Evolutionary conservation across 1,140 invertebrate genomes (phyloP), one percentile per base, ranked within the genome.

Genomic region (Platyura marginata): DNA sequence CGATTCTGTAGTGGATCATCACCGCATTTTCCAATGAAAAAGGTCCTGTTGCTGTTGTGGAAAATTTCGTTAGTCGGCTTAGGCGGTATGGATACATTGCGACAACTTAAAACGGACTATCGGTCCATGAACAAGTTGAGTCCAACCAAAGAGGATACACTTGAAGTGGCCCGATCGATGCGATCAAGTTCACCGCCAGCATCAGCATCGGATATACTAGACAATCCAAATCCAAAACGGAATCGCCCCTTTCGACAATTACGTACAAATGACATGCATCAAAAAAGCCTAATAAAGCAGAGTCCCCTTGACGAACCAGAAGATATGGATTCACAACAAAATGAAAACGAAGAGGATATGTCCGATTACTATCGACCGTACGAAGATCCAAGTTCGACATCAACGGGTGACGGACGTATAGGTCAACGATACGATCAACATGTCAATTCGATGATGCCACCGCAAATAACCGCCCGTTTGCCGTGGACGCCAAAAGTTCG

Each of bases 401-500:
- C 21, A 36, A 10, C 29, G 3, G 22, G 21, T 18, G 21, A 33
- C 39, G 55, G 35, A 29, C 60, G 56, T 46, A 6, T 13, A 29
- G 25, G 25, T 29, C 25, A 29, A 29, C n/a, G n/a, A n/a, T 60
- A 65, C 20, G 62, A 60, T 43, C 8, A 3, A 29, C 8, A 29
- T 13, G 10, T 29, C 10, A 29, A 5, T 9, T 32, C 10, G 3
- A 9, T 9, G 19, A 29, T 29, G 8, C 15, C 40, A 3, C 9
- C 16, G 9, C 29, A 9, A 8, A 16, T 21, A 13, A 19, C n/a
- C n/a, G 29, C n/a, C 5, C 9, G 13, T 65, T 68, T 97, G 46
- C 92, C 93, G 2, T 97, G 92, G 93, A 77, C 80, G 47, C 90
- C 92, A 8, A 97, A 97, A 75, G 91, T 96, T n/a, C 68, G 88